phyloP scores from a whole-genome alignment of 2,797 vertebrate species.

The Ptychobarbus kaznakovi region DNA sequence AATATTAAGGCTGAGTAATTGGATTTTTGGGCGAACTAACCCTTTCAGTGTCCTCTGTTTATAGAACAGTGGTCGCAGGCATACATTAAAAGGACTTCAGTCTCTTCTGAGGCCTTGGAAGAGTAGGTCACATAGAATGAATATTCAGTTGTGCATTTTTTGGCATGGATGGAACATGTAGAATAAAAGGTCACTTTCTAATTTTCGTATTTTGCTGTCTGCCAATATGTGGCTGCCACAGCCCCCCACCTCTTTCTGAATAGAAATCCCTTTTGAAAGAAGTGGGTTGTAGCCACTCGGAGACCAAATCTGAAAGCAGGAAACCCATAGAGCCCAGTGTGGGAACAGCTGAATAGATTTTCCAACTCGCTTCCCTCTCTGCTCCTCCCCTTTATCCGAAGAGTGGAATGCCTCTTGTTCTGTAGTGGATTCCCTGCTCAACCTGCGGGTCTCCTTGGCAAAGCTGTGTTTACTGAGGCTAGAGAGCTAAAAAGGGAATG shows the following conservation, averaged over 20 bases:
- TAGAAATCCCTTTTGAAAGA: slow-evolving; percentile 50
- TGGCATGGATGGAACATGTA: not conserved
- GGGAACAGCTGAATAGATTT: slow-evolving; percentile 57
- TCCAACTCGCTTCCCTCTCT: slow-evolving; percentile 15
- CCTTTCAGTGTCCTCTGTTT: not conserved
- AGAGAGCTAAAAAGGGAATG: slow-evolving; percentile 25
- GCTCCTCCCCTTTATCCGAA: slow-evolving; percentile 37
- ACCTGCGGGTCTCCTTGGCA: slow-evolving; percentile 55
- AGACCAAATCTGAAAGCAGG: slow-evolving; percentile 53
- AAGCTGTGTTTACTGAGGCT: slow-evolving; percentile 41
- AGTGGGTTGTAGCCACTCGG: slow-evolving; percentile 49
- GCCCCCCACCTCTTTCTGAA: slow-evolving; percentile 19
- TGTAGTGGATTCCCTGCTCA: slow-evolving; percentile 57
- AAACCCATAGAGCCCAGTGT: slow-evolving; percentile 57
- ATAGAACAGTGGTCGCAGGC: not conserved
- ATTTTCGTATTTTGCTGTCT: not conserved
- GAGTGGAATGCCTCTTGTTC: slow-evolving; percentile 48
- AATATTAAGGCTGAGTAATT: not conserved
- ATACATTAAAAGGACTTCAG: not conserved
- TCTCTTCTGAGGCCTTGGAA: not conserved
- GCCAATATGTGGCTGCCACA: not conserved
- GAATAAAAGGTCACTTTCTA: not conserved
- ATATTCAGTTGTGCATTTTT: not conserved
- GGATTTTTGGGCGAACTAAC: not conserved
- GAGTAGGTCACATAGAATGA: too few relatives aligned